phyloP scores from a whole-genome alignment of 92 coral and sea anemone genomes.

The Epizoanthus stellaris region DNA sequence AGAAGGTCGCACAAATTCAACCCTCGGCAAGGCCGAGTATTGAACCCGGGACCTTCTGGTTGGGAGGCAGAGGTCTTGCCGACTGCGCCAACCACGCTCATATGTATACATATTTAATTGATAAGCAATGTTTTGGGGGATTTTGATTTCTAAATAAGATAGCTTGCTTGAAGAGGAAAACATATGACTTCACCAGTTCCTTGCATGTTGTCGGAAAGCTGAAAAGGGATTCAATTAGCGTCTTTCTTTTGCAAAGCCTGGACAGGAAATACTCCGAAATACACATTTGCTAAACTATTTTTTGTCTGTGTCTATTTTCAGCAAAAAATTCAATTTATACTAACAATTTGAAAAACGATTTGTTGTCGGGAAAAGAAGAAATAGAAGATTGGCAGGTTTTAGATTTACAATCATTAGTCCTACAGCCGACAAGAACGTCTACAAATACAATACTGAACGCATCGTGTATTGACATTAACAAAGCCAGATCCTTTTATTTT shows the following conservation, averaged over 20 bases:
- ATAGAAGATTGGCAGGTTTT: neutral
- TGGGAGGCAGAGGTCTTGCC: too few relatives aligned
- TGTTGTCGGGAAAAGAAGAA: neutral
- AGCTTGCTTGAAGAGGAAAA: neutral
- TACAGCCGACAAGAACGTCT: conserved; percentile 4
- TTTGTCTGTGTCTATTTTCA: conserved; percentile 23
- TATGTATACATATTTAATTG: neutral
- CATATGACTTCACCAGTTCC: neutral
- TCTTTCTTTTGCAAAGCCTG: neutral
- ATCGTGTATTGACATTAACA: conserved; percentile 18
- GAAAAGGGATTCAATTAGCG: neutral
- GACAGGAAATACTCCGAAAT: neutral
- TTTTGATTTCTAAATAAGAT: too few relatives aligned
- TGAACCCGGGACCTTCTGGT: too few relatives aligned
- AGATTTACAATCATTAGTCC: too few relatives aligned
- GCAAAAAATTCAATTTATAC: conserved; percentile 19
- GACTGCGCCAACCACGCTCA: too few relatives aligned
- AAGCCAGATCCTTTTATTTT: too few relatives aligned
- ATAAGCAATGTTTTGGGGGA: neutral
- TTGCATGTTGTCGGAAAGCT: neutral
- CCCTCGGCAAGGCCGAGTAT: too few relatives aligned
- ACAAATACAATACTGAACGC: neutral
- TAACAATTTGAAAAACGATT: neutral
- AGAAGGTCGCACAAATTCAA: too few relatives aligned
- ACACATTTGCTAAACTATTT: conserved; percentile 3